Percentiles rank a stretch among this genome's conserved stretches.
Evolutionary conservation across 2,888 invertebrate genomes (phyloP).

Genomic region (Dasysyrphus albostriatus): DNA sequence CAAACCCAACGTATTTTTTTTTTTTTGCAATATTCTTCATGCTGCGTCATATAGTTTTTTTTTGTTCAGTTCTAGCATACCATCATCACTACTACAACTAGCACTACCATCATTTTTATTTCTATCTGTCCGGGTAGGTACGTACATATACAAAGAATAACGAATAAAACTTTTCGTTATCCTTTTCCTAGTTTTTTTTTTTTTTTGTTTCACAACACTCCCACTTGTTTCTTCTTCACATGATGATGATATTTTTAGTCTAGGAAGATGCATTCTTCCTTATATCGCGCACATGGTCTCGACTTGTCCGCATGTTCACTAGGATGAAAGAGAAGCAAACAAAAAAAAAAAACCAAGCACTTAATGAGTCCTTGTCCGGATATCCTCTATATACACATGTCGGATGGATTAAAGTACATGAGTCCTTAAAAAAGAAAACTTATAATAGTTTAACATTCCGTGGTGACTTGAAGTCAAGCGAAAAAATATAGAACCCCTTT

Average conservation of each 20-base stretch:
- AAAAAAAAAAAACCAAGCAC: constrained; percentile 40
- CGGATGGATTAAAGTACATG: constrained; percentile 50
- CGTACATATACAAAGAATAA: constrained; percentile 17
- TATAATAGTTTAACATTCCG: constrained; percentile 46
- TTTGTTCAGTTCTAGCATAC: neutral
- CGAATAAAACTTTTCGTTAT: constrained; percentile 41
- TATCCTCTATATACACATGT: constrained; percentile 60
- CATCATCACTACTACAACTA: neutral
- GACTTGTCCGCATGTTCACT: constrained; percentile 16
- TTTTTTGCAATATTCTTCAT: constrained; percentile 24
- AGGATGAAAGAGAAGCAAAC: neutral
- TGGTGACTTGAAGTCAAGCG: constrained; percentile 31
- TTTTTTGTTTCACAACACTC: neutral
- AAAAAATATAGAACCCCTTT: neutral
- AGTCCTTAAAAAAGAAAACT: constrained; percentile 58
- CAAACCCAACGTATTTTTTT: constrained; percentile 41
- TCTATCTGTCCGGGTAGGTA: neutral
- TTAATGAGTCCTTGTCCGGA: constrained; percentile 68
- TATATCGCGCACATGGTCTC: constrained; percentile 42
- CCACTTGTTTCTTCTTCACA: neutral
- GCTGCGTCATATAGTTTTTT: constrained; percentile 45
- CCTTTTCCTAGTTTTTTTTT: constrained; percentile 2
- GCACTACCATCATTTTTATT: neutral
- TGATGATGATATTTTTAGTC: constrained; percentile 33
- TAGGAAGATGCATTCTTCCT: constrained; percentile 50